phyloP scores from a whole-genome alignment of 2,113 vertebrate genomes.

The Tursiops truncatus region DNA sequence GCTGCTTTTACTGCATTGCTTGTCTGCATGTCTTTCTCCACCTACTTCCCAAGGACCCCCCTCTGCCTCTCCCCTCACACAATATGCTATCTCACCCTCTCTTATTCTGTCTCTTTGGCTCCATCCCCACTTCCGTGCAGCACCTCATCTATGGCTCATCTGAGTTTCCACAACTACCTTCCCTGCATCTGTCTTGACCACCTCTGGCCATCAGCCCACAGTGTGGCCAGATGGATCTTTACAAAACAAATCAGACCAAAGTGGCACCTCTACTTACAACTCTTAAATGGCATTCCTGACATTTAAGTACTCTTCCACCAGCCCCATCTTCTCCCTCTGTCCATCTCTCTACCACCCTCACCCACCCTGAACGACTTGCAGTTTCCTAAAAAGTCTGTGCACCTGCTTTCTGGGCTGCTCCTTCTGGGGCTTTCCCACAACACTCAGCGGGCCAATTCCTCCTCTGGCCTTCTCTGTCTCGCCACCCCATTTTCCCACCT shows the following conservation, averaged over 20 bases:
- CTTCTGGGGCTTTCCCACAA: background rate
- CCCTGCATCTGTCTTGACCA: background rate
- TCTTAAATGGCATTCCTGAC: background rate
- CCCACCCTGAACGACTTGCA: background rate
- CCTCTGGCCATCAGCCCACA: background rate
- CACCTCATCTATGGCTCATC: background rate
- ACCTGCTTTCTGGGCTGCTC: background rate
- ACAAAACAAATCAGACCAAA: slow-evolving; percentile 7
- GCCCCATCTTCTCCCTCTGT: background rate
- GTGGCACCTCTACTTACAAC: background rate
- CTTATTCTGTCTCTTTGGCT: background rate
- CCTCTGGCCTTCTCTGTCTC: background rate
- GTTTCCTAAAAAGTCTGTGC: background rate
- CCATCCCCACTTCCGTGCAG: background rate
- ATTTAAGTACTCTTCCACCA: background rate
- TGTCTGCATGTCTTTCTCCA: background rate
- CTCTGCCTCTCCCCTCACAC: background rate
- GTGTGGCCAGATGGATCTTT: background rate
- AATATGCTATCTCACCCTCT: background rate
- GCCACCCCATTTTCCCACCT: background rate
- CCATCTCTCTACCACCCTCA: background rate
- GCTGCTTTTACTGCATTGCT: background rate
- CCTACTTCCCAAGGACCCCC: background rate
- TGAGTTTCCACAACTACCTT: background rate
- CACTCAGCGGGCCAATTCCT: background rate